These are phyloP conservation scores for Pygoscelis antarcticus DNA, from an alignment of 2,113 vertebrate species.

Conservation along the genomic window DNA sequence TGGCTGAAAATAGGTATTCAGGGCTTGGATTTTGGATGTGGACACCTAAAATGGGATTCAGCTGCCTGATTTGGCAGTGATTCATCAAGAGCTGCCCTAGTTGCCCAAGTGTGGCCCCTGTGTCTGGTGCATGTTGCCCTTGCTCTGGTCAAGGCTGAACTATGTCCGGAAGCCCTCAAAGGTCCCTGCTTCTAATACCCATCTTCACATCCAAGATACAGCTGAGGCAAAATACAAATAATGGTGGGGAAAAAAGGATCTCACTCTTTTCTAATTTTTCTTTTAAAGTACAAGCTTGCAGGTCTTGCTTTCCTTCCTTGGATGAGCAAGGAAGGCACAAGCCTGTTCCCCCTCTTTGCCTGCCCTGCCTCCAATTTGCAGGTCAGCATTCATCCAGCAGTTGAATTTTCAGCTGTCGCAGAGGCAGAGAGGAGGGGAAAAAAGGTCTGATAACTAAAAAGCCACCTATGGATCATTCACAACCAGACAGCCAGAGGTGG, in stretches of 20 bases:
- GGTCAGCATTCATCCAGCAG: not conserved
- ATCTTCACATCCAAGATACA: not conserved
- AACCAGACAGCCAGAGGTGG: not conserved
- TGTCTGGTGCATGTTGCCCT: not conserved
- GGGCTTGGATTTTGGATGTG: not conserved
- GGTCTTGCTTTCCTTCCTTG: not conserved
- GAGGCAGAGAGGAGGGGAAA: not conserved
- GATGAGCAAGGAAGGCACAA: not conserved
- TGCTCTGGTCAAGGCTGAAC: not conserved
- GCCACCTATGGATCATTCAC: not conserved
- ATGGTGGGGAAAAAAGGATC: rapidly evolving
- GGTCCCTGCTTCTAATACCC: not conserved
- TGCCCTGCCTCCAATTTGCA: not conserved
- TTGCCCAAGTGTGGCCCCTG: no score
- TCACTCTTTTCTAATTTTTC: not conserved
- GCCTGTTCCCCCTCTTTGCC: rapidly evolving
- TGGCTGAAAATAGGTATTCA: not conserved
- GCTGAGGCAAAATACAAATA: not conserved
- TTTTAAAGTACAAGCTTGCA: not conserved
- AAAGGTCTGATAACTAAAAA: not conserved
- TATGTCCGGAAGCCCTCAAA: not conserved
- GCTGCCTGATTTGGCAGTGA: not conserved
- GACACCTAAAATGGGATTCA: not conserved
- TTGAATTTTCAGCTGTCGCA: not conserved
- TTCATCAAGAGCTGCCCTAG: not conserved